Percentiles rank a stretch among this genome's conserved stretches.
Conservation (phyloP, 1,140 invertebrate genomes). For the Geopemphigus sp. region DNA sequence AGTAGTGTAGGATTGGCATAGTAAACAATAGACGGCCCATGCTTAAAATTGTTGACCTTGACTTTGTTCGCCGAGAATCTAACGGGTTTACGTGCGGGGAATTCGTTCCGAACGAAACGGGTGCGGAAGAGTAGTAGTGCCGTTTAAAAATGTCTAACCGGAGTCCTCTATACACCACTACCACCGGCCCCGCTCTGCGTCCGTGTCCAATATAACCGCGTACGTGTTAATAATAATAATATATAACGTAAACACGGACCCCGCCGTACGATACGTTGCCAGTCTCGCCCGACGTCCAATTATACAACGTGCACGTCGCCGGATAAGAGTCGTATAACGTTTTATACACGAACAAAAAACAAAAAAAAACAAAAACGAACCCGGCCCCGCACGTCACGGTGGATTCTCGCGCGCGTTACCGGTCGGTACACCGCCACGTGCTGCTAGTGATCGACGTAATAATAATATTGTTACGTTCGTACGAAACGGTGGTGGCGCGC, state of each 20-base stretch:
- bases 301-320: no score
- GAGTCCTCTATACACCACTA: no score
- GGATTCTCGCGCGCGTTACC: constrained; percentile 32
- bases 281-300: neutral
- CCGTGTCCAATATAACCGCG: no score
- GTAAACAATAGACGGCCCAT: neutral
- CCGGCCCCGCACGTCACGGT: constrained; percentile 1
- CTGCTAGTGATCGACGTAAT: neutral
- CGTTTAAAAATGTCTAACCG: no score
- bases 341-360: neutral
- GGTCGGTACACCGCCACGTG: neutral
- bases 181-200: no score
- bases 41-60: neutral
- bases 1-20: neutral
- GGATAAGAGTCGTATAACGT: no score
- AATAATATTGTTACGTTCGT: neutral
- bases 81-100: neutral
- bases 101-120: neutral
- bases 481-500: neutral
- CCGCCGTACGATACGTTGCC: neutral
- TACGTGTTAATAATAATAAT: no score
- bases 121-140: neutral
- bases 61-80: constrained; percentile 7
- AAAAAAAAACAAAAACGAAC: neutral
- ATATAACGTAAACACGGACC: neutral